phyloP scores from a whole-genome alignment of 2,113 vertebrate species.

The Pelecanoides urinatrix region DNA sequence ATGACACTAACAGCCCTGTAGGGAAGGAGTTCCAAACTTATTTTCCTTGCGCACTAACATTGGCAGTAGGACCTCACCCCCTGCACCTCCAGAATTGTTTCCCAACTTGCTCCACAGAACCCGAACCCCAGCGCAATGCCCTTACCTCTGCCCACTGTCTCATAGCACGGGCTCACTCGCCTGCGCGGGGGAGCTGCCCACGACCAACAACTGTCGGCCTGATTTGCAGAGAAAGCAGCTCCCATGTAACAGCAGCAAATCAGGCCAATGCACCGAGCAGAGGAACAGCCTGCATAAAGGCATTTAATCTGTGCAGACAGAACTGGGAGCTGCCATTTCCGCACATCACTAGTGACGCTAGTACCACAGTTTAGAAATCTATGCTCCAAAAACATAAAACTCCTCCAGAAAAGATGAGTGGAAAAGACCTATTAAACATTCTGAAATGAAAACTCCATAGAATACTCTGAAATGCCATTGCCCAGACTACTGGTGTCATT shows the following conservation, averaged over 20 bases:
- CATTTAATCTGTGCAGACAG: not conserved
- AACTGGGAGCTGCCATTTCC: not conserved
- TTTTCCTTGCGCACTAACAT: rapidly evolving
- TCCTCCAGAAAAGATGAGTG: not conserved
- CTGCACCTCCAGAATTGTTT: not conserved
- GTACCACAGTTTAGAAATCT: not conserved
- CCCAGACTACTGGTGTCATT: not conserved
- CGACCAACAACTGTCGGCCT: rapidly evolving
- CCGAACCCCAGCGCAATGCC: rapidly evolving
- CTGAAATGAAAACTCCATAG: not conserved
- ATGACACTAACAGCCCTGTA: not conserved
- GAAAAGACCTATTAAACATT: not conserved
- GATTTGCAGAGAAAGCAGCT: not conserved
- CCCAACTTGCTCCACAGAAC: not conserved
- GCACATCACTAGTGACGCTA: not conserved
- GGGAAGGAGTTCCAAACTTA: not conserved
- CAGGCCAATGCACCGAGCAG: not conserved
- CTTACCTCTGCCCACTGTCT: not conserved
- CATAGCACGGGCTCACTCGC: rapidly evolving
- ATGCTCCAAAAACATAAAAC: not conserved
- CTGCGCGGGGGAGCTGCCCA: not conserved
- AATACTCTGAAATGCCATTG: not conserved
- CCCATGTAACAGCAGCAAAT: not conserved
- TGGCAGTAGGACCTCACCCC: not conserved
- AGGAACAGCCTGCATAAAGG: not conserved